Evolutionary conservation across 2,113 vertebrate genomes (phyloP), one percentile per base, ranked within the genome.

Genomic region (Promerops cafer): DNA sequence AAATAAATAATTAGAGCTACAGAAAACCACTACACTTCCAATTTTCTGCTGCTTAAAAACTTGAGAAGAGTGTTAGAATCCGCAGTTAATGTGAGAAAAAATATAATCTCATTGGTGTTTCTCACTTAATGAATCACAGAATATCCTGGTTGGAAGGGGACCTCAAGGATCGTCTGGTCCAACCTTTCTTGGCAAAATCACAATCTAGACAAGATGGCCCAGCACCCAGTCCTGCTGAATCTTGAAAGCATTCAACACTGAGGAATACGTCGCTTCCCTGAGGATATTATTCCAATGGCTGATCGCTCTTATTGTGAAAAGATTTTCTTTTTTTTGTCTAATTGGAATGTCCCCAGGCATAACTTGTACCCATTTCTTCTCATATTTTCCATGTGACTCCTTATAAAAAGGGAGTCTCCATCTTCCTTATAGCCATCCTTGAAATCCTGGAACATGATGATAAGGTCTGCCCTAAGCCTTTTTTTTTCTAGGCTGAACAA

Each of bases 71-170:
- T 52, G 22, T 66, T 87, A 74, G 64, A 84, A 86, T 65, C 96
- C 79, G 35, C 83, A 74, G 61, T 85, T 94, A 96, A 93, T 93
- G 87, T 66, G 76, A 93, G 91, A 93, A 89, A 89, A 68, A n/a
- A 89, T 35, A 77, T 49, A 63, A 5, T 42, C 17, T 78, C 30
- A 28, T 22, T 95, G 84, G 30, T 10, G 12, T 90, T 95, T 94
- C 79, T 77, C 35, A 71, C 27, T 92, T 85, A 86, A 78, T 95
- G 54, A 61, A 63, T 54, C 21, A 42, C 40, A 69, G 56, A 83
- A 42, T 31, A 54, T 31, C 26, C 22, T 61, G 13, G 5, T 23
- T 69, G 49, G 40, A 83, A 54, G 26, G 40, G 10, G 18, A 63
- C 13, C 6, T 77, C 31, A 56, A 42, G 12, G 35, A 69, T 76